phyloP scores from a whole-genome alignment of 2,888 invertebrate genomes.

The Autographa gamma region DNA sequence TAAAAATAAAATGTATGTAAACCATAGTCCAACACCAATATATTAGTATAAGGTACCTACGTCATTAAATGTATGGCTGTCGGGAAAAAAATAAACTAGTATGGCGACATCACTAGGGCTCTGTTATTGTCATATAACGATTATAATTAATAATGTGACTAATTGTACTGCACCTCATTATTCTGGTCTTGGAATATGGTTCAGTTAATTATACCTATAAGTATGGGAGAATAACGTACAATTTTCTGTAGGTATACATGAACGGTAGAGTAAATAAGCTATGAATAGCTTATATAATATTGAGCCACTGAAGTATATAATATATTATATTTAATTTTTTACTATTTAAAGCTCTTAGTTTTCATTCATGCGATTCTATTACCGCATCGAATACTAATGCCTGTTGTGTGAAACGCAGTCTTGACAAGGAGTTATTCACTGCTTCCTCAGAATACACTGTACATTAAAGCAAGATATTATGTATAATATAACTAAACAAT shows the following conservation, averaged over 20 bases:
- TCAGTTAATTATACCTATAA: conserved; percentile 64
- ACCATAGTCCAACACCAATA: conserved; percentile 80
- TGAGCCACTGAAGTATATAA: conserved; percentile 87
- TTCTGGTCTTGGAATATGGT: conserved; percentile 81
- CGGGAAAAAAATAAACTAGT: conserved; percentile 33
- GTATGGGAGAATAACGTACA: conserved; percentile 67
- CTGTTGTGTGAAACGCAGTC: conserved; percentile 60
- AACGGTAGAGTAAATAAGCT: conserved; percentile 84
- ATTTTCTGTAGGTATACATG: conserved; percentile 78
- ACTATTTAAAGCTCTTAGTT: conserved; percentile 90
- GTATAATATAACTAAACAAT: conserved; percentile 17
- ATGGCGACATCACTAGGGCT: conserved; percentile 55
- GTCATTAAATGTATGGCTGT: conserved; percentile 22
- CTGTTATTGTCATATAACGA: conserved; percentile 69
- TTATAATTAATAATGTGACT: conserved; percentile 52
- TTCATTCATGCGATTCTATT: conserved; percentile 83
- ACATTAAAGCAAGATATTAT: conserved; percentile 18
- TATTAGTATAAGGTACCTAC: conserved; percentile 52
- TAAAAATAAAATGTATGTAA: conserved; percentile 54
- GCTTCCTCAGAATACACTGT: conserved; percentile 13
- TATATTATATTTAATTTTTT: conserved; percentile 85
- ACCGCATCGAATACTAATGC: conserved; percentile 82
- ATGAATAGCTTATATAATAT: conserved; percentile 85
- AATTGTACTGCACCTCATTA: conserved; percentile 61
- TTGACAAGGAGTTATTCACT: conserved; percentile 39